Evolutionary conservation across 2,113 vertebrate species (phyloP).

Genomic region (Aspidoscelis tigris): DNA sequence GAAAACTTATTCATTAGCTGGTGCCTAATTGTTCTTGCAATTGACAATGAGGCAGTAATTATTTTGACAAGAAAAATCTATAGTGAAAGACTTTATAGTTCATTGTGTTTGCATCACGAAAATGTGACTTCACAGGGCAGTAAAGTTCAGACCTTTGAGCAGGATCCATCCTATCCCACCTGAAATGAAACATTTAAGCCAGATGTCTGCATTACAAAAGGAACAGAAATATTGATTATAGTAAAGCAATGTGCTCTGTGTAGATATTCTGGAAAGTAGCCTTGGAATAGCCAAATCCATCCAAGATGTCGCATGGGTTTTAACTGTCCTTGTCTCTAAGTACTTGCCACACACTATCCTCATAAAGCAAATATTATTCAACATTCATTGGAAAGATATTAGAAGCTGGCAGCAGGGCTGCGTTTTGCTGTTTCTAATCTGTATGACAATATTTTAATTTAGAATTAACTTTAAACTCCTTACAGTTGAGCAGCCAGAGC

Average conservation of each 20-base stretch:
- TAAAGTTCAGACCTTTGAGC: slow-evolving; percentile 32
- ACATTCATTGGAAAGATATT: slow-evolving; percentile 59
- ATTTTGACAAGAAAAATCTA: slow-evolving; percentile 51
- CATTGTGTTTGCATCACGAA: slow-evolving; percentile 24
- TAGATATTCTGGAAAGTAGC: slow-evolving; percentile 62
- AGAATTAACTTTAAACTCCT: slow-evolving; percentile 62
- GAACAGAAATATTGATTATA: slow-evolving; percentile 62
- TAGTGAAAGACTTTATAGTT: slow-evolving; percentile 46
- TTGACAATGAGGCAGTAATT: slow-evolving; percentile 62
- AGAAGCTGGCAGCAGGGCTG: slow-evolving; percentile 50
- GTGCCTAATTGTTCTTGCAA: slow-evolving; percentile 61
- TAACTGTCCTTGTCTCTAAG: slow-evolving; percentile 74
- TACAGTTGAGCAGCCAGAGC: slow-evolving; percentile 41
- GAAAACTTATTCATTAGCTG: slow-evolving; percentile 65
- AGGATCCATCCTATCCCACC: slow-evolving; percentile 41
- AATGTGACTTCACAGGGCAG: slow-evolving; percentile 43
- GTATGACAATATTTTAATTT: slow-evolving; percentile 70
- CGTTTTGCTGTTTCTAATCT: slow-evolving; percentile 60
- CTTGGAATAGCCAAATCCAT: slow-evolving; percentile 66
- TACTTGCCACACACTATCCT: slow-evolving; percentile 72
- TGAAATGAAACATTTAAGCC: slow-evolving; percentile 44
- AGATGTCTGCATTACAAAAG: slow-evolving; percentile 43
- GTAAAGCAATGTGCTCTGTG: slow-evolving; percentile 59
- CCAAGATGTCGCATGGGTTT: slow-evolving; percentile 57
- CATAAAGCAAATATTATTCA: slow-evolving; percentile 74